Conservation (phyloP, 1,140 invertebrate genomes). For the Drosophila suzukii region DNA sequence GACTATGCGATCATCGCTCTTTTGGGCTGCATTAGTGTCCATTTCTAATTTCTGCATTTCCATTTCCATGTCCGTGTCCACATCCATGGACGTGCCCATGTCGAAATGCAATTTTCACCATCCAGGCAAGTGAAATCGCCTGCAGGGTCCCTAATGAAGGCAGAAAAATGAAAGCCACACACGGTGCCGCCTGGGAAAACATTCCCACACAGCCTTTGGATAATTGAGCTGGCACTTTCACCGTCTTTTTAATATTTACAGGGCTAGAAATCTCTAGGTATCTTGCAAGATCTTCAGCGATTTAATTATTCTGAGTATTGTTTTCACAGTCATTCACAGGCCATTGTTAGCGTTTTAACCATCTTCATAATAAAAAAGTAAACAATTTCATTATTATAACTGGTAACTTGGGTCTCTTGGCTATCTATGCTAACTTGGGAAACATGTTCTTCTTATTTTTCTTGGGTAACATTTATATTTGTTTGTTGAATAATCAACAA, state of each 20-base stretch:
- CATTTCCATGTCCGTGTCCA: conserved; percentile 6
- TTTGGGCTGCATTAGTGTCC: conserved; percentile 36
- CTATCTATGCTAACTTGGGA: neutral
- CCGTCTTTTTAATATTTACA: conserved; percentile 27
- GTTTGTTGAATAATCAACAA: neutral
- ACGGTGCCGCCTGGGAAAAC: conserved; percentile 39
- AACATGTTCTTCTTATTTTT: neutral
- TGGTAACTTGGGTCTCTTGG: too few species aligned
- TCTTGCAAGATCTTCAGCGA: neutral
- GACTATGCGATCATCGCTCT: conserved; percentile 26
- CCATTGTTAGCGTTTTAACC: neutral
- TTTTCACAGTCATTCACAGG: neutral
- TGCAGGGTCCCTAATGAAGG: conserved; percentile 63
- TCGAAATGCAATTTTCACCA: conserved; percentile 21
- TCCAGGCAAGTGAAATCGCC: conserved; percentile 59
- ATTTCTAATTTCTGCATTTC: conserved; percentile 14
- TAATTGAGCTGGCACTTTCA: conserved; percentile 61
- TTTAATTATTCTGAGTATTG: conserved; percentile 3
- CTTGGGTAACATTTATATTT: too few species aligned
- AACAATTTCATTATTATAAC: neutral
- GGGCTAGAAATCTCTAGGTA: conserved; percentile 5
- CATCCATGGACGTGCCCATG: conserved; percentile 18
- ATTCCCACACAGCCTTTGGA: conserved; percentile 66
- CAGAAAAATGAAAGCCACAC: conserved; percentile 72
- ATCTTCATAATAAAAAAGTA: neutral